Conservation (phyloP, 92 coral and sea anemone species). For the Isaurus tuberculatus region DNA sequence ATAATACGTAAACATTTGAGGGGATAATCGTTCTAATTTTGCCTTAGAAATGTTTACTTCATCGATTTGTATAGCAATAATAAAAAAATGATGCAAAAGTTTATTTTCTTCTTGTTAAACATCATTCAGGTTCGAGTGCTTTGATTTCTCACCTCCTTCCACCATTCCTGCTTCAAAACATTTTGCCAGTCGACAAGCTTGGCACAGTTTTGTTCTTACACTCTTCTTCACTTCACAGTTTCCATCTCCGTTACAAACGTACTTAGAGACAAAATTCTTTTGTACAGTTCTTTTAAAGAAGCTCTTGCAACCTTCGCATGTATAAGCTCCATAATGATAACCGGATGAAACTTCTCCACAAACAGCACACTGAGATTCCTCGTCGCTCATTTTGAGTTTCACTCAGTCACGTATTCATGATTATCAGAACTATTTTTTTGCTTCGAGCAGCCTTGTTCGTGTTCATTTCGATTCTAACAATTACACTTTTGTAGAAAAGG, state of each 20-base stretch:
- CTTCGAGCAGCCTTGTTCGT: neutral
- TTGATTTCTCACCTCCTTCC: constrained; percentile 73
- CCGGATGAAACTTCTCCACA: constrained; percentile 91
- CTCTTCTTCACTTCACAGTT: constrained; percentile 77
- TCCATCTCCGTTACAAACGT: constrained; percentile 68
- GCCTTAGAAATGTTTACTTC: neutral
- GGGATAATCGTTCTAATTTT: no score
- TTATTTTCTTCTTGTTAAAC: no score
- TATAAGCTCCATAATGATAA: constrained; percentile 94
- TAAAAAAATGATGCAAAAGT: no score
- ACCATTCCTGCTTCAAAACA: constrained; percentile 96
- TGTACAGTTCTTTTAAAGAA: constrained; percentile 97
- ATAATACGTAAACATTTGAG: no score
- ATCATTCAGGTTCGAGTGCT: no score
- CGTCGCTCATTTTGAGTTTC: constrained; percentile 13
- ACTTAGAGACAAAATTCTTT: constrained; percentile 76
- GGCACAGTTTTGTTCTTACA: constrained; percentile 86
- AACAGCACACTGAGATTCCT: constrained; percentile 78
- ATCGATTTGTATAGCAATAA: neutral
- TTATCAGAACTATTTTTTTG: neutral
- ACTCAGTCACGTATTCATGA: neutral
- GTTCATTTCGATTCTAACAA: neutral
- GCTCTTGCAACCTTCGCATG: constrained; percentile 98
- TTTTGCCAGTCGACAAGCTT: constrained; percentile 87
- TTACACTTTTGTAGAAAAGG: neutral